A percentile compares a stretch with the other conserved stretches of the same genome.
phyloP scores from a whole-genome alignment of 2,888 invertebrate species.

The Andrena marginata region DNA sequence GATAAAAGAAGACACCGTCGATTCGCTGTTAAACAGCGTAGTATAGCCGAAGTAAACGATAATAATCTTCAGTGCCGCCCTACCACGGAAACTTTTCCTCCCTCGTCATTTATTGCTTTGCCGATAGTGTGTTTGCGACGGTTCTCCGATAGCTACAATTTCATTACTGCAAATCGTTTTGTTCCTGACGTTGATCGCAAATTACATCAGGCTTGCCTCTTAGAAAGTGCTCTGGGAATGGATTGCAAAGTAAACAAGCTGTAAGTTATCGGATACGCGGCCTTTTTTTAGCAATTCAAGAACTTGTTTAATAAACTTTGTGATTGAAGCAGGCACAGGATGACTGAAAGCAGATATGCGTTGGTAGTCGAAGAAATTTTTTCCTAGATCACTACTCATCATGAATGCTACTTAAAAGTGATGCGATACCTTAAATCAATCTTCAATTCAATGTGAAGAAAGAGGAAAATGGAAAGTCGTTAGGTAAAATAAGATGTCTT shows the following conservation, averaged over 20 bases:
- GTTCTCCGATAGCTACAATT: constrained; percentile 19
- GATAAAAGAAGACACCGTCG: neutral
- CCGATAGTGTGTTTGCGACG: constrained; percentile 1
- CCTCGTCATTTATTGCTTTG: constrained; percentile 22
- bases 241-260: constrained; percentile 6
- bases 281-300: no score
- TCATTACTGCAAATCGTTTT: constrained; percentile 26
- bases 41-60: neutral
- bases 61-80: constrained; percentile 22
- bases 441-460: no score
- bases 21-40: neutral
- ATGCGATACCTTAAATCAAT: no score
- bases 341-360: no score
- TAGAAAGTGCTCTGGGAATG: neutral
- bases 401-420: no score
- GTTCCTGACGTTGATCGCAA: constrained; percentile 18
- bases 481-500: no score
- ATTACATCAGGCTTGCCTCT: neutral
- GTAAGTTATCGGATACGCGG: neutral
- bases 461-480: no score
- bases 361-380: no score
- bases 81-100: neutral
- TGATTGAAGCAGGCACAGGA: no score
- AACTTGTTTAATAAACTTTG: no score
- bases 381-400: no score